Conservation (phyloP, 2,888 invertebrate species). For the Cephus rjabovi region DNA sequence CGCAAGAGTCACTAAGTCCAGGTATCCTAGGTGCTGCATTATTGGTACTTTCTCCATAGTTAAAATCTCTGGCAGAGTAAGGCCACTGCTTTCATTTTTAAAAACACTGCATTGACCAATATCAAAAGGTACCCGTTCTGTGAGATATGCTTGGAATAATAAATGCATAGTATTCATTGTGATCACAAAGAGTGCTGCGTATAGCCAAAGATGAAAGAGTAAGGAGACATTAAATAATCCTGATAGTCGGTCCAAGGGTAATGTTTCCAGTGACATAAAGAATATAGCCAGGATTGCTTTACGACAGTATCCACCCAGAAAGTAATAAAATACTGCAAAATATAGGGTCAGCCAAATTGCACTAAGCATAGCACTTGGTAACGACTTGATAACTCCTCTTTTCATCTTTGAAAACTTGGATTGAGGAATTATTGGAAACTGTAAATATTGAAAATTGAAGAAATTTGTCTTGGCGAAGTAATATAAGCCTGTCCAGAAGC, state of each 20-base stretch:
- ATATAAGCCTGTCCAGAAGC: conserved; percentile 76
- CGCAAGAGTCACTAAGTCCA: conserved; percentile 78
- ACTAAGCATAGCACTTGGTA: conserved; percentile 72
- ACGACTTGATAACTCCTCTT: conserved; percentile 69
- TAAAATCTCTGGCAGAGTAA: conserved; percentile 75
- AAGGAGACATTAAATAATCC: conserved; percentile 69
- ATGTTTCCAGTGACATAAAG: conserved; percentile 69
- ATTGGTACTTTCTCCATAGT: conserved; percentile 74
- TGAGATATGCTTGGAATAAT: conserved; percentile 77
- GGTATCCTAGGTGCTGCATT: conserved; percentile 80
- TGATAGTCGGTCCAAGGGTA: conserved; percentile 68
- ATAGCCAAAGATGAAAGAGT: conserved; percentile 77
- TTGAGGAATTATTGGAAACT: conserved; percentile 79
- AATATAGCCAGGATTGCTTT: conserved; percentile 69
- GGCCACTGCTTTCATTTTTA: conserved; percentile 42
- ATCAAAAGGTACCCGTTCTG: conserved; percentile 77
- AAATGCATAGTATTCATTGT: conserved; percentile 79
- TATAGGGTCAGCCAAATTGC: conserved; percentile 74
- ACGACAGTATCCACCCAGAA: conserved; percentile 72
- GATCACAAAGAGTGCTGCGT: conserved; percentile 76
- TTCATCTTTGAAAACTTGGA: conserved; percentile 77
- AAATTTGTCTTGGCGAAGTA: conserved; percentile 73
- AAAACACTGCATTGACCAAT: conserved; percentile 67
- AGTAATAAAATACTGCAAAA: conserved; percentile 73
- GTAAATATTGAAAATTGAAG: conserved; percentile 70